Conservation (phyloP, 2,888 invertebrate species). For the Lysandra bellargus region DNA sequence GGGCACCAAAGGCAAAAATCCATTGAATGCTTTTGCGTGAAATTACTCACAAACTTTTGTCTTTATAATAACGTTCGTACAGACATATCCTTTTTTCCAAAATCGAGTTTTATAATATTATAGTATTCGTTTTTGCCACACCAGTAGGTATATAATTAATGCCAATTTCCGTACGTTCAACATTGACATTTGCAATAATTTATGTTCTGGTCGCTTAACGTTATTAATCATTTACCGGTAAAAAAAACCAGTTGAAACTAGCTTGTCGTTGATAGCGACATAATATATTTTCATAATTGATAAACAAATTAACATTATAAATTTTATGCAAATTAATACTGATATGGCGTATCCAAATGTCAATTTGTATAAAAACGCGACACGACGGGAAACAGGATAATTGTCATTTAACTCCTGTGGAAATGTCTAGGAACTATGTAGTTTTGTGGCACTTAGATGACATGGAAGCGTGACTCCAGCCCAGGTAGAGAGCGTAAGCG, state of each 20-base stretch:
- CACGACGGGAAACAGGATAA: too few species aligned
- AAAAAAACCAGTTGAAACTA: constrained; percentile 17
- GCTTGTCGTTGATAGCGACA: constrained; percentile 20
- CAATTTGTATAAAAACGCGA: background rate
- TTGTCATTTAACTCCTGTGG: too few species aligned
- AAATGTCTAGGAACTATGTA: too few species aligned
- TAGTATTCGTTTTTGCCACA: background rate
- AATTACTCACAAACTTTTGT: too few species aligned
- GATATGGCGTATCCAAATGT: background rate
- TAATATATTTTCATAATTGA: background rate
- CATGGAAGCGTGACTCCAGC: too few species aligned
- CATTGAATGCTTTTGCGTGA: too few species aligned
- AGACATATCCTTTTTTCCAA: background rate
- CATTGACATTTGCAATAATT: constrained; percentile 19
- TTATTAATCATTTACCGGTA: constrained; percentile 1
- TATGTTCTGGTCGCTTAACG: background rate
- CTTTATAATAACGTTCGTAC: too few species aligned
- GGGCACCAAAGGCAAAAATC: too few species aligned
- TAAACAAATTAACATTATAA: background rate
- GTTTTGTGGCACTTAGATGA: too few species aligned
- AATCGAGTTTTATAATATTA: background rate
- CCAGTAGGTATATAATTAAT: constrained; percentile 1
- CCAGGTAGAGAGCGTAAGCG: too few species aligned
- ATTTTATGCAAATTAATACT: background rate
- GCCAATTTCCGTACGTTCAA: constrained; percentile 12